phyloP scores from a whole-genome alignment of 2,797 vertebrate species.

The Lepidocolaptes lacrymiger region DNA sequence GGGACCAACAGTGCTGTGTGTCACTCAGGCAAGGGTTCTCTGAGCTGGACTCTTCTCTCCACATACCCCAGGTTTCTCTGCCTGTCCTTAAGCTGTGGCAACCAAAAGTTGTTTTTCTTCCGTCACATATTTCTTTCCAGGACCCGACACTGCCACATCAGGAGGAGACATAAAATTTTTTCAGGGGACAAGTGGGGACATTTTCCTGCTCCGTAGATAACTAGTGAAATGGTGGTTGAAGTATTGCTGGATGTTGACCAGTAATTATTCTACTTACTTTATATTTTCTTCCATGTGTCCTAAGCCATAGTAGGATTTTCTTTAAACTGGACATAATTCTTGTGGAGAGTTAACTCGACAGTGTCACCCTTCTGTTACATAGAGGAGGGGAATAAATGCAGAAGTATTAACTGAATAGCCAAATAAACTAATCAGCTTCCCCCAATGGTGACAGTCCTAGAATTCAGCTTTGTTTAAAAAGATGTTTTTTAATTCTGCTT shows the following conservation, averaged over 20 bases:
- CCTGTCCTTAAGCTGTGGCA: background rate
- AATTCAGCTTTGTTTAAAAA: constrained; percentile 9
- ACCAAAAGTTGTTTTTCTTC: background rate
- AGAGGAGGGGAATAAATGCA: background rate
- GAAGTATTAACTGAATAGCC: background rate
- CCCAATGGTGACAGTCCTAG: background rate
- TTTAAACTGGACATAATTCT: constrained; percentile 3
- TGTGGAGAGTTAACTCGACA: background rate
- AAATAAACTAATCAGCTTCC: background rate
- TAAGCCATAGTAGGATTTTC: background rate
- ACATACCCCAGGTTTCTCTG: background rate
- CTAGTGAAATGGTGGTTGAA: background rate
- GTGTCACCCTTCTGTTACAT: background rate
- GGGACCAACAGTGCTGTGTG: background rate
- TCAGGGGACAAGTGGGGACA: background rate
- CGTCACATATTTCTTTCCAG: accelerated
- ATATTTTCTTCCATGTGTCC: background rate
- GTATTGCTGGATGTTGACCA: background rate
- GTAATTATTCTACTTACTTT: background rate
- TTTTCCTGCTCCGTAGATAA: background rate
- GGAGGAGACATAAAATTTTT: background rate
- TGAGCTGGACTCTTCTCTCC: background rate
- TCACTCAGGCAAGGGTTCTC: background rate
- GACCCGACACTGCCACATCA: background rate
- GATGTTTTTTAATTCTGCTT: background rate